Evolutionary conservation across 2,797 vertebrate genomes (phyloP), one percentile per base, ranked within the genome.

Genomic region (Amblyopsis hoosieri): DNA sequence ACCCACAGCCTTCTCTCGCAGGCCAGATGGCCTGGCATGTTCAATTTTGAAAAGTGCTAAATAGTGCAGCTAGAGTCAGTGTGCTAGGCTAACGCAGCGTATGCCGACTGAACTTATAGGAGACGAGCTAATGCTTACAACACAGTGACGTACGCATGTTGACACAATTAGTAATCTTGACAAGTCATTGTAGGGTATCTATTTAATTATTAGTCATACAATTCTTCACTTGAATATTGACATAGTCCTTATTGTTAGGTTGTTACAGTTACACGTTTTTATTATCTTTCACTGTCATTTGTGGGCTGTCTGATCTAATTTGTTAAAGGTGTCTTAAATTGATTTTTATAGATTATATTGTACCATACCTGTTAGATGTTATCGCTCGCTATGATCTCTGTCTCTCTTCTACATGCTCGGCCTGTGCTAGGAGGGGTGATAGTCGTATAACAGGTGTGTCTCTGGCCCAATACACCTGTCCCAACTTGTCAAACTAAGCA

Each of bases 1-100:
- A 72, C 85, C 64, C 87, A 66, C 83, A 69, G 69, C 85, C 79
- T 84, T 87, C 87, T 88, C 82, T 81, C 69, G 80, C 7, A 19
- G 75, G 87, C 80, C 87, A 90, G 87, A 90, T 90, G 87, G 88
- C 81, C 71, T 7, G 17, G 72, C 80, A 76, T 69, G 70, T 79
- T 57, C 60, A 74, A 76, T 73, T 74, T 80, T 85, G 78, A 80
- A 80, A 66, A 54, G 75, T 75, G 81, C 74, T 70, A 87, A 23
- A 80, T 73, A 58, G 17, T 76, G 49, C 64, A 69, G 45, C 65
- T 74, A 74, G 69, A 67, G 52, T 62, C 63, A 76, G 54, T 62
- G 29, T 68, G 71, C 75, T 77, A 76, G 73, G 78, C 75, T 81
- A 80, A 80, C 49, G 65, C 72, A 75, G 65, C n/a, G 42, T 19